Percentiles rank a stretch among this genome's conserved stretches.
phyloP scores from a whole-genome alignment of 2,113 vertebrate species.

The Cebus imitator region DNA sequence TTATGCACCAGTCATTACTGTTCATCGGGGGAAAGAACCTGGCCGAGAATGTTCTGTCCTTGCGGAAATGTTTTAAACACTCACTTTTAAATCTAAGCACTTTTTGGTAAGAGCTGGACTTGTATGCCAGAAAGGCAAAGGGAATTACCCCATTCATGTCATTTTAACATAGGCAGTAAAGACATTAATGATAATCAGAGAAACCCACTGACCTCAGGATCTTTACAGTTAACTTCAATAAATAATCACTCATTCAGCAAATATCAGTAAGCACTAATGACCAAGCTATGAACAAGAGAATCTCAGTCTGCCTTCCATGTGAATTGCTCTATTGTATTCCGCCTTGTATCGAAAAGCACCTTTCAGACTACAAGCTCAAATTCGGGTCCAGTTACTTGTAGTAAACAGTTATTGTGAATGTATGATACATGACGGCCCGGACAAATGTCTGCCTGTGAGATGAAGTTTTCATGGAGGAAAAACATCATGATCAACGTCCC shows the following conservation, averaged over 20 bases:
- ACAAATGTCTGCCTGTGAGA: neutral
- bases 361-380: neutral
- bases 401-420: neutral
- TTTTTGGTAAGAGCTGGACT: neutral
- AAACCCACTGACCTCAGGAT: neutral
- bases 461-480: neutral
- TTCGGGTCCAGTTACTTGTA: neutral
- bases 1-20: neutral
- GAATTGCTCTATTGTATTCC: neutral
- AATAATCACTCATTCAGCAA: neutral
- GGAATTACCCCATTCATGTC: neutral
- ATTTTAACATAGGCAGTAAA: slow-evolving; percentile 35
- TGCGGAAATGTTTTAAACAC: neutral
- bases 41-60: neutral
- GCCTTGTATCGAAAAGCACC: neutral
- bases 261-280: neutral
- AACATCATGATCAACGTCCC: neutral
- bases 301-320: neutral
- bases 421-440: neutral
- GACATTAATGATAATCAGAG: neutral
- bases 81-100: neutral
- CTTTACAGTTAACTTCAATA: slow-evolving; percentile 27
- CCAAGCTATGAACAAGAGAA: neutral
- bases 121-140: neutral
- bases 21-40: slow-evolving; percentile 3